Base-by-base conservation (phyloP, 2,797 vertebrate genomes). In the Fundulus diaphanus region DNA sequence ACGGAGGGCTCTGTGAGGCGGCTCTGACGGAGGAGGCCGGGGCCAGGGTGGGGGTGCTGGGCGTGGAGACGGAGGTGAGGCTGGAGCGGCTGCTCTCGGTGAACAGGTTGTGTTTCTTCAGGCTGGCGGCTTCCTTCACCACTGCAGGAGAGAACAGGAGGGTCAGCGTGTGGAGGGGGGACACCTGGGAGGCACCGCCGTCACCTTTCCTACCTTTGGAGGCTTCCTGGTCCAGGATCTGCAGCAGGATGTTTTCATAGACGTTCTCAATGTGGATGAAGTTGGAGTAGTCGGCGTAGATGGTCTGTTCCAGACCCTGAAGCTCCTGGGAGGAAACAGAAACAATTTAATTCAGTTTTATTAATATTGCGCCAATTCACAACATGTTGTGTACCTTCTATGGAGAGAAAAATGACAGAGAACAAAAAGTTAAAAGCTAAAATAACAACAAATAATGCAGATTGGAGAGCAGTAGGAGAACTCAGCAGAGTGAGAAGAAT, bases 261-360 rank as follows among this genome's bases (percentile, higher is more conserved):
- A 98, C 94, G 0, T 97, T 98, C 83, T 98, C 96, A 7, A 98
- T 95, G 0, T 97, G 95, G 84, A 98, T 96, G 85, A 97, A 96
- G 6, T 90, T 94, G 40, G 93, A 85, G 78, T 97, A 95, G 72
- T 98, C 97, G 0, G 93, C 84, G 66, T 96, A 94, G 87, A 98
- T 94, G 81, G 85, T 95, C 88, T 97, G 95, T 44, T 97, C 95
- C 0, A 96, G 96, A 73, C 86, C 92, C 85, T 96, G 96, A 49
- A 99, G 94, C 83, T 96, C 96, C 97, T 99, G 87, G 22, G 57
- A 77, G 42, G 71, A 35, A 74, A 79, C 79, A 89, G 1, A 79
- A 56, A 76, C 16, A 72, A 29, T 18, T 12, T n/a, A 11, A n/a
- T n/a, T n/a, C n/a, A n/a, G n/a, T n/a, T n/a, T n/a, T n/a, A n/a